Percentiles rank a stretch among this genome's conserved stretches.
These are phyloP conservation scores for Lepisosteus oculatus DNA, from an alignment of 2,113 vertebrate genomes.

Conservation along the genomic window DNA sequence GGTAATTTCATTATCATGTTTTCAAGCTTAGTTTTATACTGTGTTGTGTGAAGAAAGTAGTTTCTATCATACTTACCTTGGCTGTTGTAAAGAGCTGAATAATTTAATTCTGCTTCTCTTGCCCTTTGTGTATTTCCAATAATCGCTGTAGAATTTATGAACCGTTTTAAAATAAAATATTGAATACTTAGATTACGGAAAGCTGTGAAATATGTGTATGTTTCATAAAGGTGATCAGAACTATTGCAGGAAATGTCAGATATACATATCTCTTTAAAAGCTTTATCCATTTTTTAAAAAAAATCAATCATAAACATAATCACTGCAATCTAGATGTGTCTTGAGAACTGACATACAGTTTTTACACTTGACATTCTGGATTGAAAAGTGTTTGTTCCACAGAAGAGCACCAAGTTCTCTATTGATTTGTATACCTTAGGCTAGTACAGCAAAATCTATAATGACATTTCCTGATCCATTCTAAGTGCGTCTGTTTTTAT, in stretches of 20 bases:
- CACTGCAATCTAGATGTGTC: constrained; percentile 61
- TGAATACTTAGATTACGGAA: constrained; percentile 1
- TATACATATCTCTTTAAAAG: constrained; percentile 45
- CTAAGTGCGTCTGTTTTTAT: constrained; percentile 35
- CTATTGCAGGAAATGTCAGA: constrained; percentile 53
- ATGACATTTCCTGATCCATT: constrained; percentile 63
- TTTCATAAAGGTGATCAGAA: constrained; percentile 32
- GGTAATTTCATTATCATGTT: too few species aligned
- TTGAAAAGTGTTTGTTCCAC: constrained; percentile 50
- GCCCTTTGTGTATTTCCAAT: not conserved
- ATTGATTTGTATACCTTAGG: constrained; percentile 66
- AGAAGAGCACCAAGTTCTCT: constrained; percentile 49
- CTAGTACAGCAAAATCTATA: constrained; percentile 65
- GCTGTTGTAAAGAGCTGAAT: not conserved
- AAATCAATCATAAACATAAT: constrained; percentile 63
- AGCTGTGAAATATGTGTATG: constrained; percentile 24
- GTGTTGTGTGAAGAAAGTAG: too few species aligned
- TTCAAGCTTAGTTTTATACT: too few species aligned
- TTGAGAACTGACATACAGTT: constrained; percentile 22
- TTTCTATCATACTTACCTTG: too few species aligned
- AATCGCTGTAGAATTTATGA: not conserved
- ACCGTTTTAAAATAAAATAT: too few species aligned
- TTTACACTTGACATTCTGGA: constrained; percentile 52
- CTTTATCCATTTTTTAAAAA: constrained; percentile 24
- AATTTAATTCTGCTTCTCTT: not conserved